Evolutionary conservation across 1,140 invertebrate genomes (phyloP), one percentile per base, ranked within the genome.

Genomic region (Chionoecetes opilio): DNA sequence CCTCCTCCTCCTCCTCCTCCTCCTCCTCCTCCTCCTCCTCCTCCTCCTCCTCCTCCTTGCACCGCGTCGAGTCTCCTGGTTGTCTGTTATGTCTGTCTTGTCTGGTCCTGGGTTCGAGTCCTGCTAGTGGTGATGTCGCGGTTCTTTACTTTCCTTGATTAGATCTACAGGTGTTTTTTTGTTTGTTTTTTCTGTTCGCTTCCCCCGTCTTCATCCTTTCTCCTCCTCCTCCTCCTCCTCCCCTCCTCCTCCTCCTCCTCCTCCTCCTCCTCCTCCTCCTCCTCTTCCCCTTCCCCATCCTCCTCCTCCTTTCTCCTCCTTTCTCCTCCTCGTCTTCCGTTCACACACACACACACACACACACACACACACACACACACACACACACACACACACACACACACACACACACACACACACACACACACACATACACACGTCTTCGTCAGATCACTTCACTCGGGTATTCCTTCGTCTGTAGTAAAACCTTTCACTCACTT

Each of bases 371-470:
- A 26, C 37, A 46, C 88, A 46, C 88, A 90, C 88, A 90, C 38
- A 53, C 88, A 46, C 87, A 89, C 87, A 89, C 87, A 38, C 87
- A 41, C 87, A 89, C 87, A 89, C 34, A 89, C 87, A 89, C n/a
- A 53, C 46, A 53, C 46, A 53, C 46, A 17, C 21, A 90, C 38
- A 53, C 88, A 46, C 87, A 89, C 87, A 89, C 87, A 38, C 87
- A 41, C 87, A 89, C 87, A 89, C 34, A 89, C 87, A 89, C n/a
- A 53, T 17, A 53, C 46, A 53, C 46, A 17, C 46, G 0, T 53
- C 46, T 53, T 53, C 46, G 46, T 53, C 46, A 53, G 46, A 53
- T 14, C 46, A 53, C 46, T 53, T 53, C 46, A 9, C 46, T 53
- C 46, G 46, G 11, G 46, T 53, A 9, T 53, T 17, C 21, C 46